Base-by-base conservation (phyloP, 2,888 invertebrate species). In the Galeopsomyia nigrocyanea region DNA sequence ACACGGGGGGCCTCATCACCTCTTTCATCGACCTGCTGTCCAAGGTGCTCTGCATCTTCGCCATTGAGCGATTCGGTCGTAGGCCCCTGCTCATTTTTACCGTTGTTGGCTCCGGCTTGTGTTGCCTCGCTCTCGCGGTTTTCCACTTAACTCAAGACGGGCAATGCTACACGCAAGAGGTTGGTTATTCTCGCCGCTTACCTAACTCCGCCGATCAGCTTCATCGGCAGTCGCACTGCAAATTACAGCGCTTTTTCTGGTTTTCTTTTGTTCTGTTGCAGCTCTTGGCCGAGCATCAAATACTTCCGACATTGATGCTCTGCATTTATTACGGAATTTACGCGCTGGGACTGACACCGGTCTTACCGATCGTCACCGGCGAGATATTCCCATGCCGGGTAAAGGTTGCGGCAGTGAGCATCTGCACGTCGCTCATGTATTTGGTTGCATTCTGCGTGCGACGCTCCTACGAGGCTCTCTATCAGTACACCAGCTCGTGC, bases 351-450 rank as follows among this genome's bases (percentile, higher is more conserved):
- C 49, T 79, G 7, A 78, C 72, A 13, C 80, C 80, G 1, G 72
- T 80, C 16, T 16, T 79, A 31, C 79, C 80, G 0, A 71, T 79
- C 14, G 50, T 80, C 0, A 78, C 78, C 0, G 76, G 76, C 5
- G 79, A 80, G 22, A 75, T 80, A 31, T 79, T 79, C 71, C 77
- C 79, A 21, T 75, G 74, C 6, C 75, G 76, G 7, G 71, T 72
- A 7, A 79, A 78, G 66, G 79, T 78, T 14, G 66, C 74, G 0
- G 75, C 75, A 0, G 65, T 79, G 9, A 73, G 76, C 10, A 71
- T 76, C 6, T 77, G 71, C 56, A 74, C 76, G 22, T 75, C 77
- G 0, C 21, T 78, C 3, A 22, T 79, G 1, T 79, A 79, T 62
- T 26, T 80, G 0, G 57, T 74, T 5, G 62, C 75, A 0, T 77